phyloP scores from a whole-genome alignment of 2,113 vertebrate genomes.

The Trachemys scripta region DNA sequence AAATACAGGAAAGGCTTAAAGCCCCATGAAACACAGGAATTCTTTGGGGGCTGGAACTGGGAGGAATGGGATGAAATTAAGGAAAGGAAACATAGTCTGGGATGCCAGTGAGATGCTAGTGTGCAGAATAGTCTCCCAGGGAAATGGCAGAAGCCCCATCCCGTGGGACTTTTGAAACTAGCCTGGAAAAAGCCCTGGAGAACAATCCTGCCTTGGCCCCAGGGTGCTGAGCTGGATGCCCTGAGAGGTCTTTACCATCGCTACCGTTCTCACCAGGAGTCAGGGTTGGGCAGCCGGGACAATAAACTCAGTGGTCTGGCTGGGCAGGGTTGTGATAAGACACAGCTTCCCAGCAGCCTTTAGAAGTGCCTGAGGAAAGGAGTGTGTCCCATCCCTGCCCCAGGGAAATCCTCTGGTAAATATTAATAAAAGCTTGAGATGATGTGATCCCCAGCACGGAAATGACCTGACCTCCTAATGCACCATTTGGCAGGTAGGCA shows the following conservation, averaged over 20 bases:
- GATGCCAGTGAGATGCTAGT: background rate
- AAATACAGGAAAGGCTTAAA: background rate
- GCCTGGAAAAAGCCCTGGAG: background rate
- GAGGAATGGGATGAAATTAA: background rate
- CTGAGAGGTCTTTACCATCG: background rate
- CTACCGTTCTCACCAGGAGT: background rate
- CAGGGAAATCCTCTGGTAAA: background rate
- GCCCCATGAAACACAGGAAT: background rate
- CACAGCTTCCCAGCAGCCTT: background rate
- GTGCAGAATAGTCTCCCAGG: background rate
- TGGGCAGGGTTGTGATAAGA: background rate
- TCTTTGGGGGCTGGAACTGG: background rate
- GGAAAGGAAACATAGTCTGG: background rate
- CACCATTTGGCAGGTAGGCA: background rate
- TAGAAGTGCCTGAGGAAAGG: background rate
- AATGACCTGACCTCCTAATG: background rate
- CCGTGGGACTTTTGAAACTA: background rate
- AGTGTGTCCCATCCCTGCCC: background rate
- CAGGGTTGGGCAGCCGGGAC: background rate
- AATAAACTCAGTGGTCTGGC: background rate
- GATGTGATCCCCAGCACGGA: background rate
- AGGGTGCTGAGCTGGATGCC: background rate
- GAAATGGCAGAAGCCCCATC: fast-evolving
- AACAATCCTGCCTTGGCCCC: background rate
- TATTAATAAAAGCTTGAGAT: background rate